Percentiles rank a stretch among this genome's conserved stretches.
Conservation (phyloP, 2,888 invertebrate species). For the Nezara viridula region DNA sequence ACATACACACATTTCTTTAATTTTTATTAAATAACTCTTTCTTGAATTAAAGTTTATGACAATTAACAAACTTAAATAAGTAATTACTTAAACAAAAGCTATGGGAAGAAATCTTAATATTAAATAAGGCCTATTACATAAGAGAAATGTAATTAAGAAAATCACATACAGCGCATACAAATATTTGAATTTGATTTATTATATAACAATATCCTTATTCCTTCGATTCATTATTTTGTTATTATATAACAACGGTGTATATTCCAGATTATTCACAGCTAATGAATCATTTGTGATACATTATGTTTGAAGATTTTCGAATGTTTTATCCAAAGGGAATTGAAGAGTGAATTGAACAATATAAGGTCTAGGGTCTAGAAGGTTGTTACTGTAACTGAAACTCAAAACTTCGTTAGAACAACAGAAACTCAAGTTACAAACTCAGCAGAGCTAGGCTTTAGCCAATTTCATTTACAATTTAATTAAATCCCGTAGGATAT, state of each 20-base stretch:
- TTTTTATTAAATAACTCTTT: no score
- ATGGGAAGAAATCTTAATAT: not conserved
- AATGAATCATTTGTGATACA: not conserved
- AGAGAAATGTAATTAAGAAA: not conserved
- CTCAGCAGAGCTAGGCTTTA: not conserved
- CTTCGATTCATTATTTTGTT: not conserved
- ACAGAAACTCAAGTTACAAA: slow-evolving; percentile 29
- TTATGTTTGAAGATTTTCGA: not conserved
- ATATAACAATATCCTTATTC: not conserved
- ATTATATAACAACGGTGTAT: not conserved
- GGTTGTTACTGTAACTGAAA: not conserved
- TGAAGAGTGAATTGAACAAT: not conserved
- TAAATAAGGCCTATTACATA: not conserved
- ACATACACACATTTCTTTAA: no score
- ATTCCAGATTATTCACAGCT: not conserved
- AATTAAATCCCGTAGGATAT: slow-evolving; percentile 2
- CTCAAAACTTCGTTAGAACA: slow-evolving; percentile 24
- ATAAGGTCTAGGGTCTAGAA: not conserved
- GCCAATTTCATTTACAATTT: slow-evolving; percentile 14
- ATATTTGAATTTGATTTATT: not conserved
- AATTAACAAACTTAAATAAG: not conserved
- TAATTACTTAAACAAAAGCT: not conserved
- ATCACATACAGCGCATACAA: not conserved
- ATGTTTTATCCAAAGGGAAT: not conserved
- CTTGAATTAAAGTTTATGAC: no score